phyloP scores from a whole-genome alignment of 2,797 vertebrate genomes.

The Danionella dracula region DNA sequence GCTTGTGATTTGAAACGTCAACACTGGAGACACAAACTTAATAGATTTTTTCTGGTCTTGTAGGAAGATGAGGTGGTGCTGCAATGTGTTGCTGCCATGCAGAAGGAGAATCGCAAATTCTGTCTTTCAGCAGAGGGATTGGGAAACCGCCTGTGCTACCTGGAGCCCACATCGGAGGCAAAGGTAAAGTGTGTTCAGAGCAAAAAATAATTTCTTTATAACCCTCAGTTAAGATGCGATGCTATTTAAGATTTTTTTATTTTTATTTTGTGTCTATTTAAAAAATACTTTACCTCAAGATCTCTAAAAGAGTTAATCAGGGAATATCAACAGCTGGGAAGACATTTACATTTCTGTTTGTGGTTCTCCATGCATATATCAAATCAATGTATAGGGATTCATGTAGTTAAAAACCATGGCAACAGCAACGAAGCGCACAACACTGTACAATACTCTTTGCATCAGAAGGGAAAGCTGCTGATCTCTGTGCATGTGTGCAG shows the following conservation, averaged over 20 bases:
- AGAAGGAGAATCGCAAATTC: slow-evolving; percentile 96
- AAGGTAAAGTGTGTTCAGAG: slow-evolving; percentile 72
- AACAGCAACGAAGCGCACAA: slow-evolving; percentile 28
- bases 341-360: background rate
- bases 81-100: slow-evolving; percentile 84
- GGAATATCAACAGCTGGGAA: background rate
- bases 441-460: slow-evolving; percentile 24
- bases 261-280: too few species aligned
- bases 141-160: slow-evolving; percentile 91
- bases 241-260: too few species aligned
- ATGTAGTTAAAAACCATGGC: slow-evolving; percentile 40
- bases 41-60: slow-evolving; percentile 46
- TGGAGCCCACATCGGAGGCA: slow-evolving; percentile 96
- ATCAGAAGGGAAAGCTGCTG: slow-evolving; percentile 9
- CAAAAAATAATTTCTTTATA: background rate
- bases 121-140: slow-evolving; percentile 95
- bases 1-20: too few species aligned
- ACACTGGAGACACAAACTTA: too few species aligned
- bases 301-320: too few species aligned
- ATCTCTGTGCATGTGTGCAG: slow-evolving; percentile 11
- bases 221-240: background rate
- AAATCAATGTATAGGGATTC: slow-evolving; percentile 24
- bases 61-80: slow-evolving; percentile 99
- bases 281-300: too few species aligned
- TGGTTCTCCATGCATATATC: slow-evolving; percentile 18